Percentiles rank a stretch among this genome's conserved stretches.
Conservation (phyloP, 2,797 vertebrate genomes). For the Enteromius paludinosus region DNA sequence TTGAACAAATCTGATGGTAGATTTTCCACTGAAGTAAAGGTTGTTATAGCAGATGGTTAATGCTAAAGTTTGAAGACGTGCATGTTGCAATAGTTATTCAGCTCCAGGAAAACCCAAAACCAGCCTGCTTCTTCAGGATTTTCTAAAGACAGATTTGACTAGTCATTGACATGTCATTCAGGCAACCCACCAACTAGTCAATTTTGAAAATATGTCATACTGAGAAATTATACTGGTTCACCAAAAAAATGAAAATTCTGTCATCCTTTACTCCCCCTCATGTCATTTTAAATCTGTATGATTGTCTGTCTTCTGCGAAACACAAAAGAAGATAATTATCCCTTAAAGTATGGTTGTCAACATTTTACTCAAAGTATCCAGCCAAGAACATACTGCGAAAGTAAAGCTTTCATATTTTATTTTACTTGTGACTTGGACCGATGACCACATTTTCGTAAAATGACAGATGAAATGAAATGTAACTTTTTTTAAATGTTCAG, state of each 20-base stretch:
- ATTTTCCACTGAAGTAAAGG: background rate
- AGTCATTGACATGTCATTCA: background rate
- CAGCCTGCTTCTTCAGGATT: background rate
- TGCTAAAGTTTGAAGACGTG: background rate
- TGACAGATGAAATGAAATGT: background rate
- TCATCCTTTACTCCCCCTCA: background rate
- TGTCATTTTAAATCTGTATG: background rate
- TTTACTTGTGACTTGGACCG: background rate
- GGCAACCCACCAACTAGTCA: background rate
- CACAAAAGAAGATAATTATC: constrained; percentile 25
- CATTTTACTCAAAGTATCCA: constrained; percentile 17
- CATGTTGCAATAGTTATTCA: background rate
- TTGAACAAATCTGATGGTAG: background rate
- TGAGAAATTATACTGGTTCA: background rate
- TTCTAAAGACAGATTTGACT: background rate
- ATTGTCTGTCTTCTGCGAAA: background rate
- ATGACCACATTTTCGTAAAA: background rate
- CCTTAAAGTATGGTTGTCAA: constrained; percentile 17
- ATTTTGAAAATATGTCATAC: constrained; percentile 12
- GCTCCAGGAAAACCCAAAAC: background rate
- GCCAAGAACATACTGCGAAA: background rate
- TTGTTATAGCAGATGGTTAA: background rate
- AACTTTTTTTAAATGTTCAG: background rate
- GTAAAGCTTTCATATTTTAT: background rate
- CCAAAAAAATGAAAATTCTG: background rate